Conservation (phyloP, 2,797 vertebrate species). For the Echeneis naucrates region DNA sequence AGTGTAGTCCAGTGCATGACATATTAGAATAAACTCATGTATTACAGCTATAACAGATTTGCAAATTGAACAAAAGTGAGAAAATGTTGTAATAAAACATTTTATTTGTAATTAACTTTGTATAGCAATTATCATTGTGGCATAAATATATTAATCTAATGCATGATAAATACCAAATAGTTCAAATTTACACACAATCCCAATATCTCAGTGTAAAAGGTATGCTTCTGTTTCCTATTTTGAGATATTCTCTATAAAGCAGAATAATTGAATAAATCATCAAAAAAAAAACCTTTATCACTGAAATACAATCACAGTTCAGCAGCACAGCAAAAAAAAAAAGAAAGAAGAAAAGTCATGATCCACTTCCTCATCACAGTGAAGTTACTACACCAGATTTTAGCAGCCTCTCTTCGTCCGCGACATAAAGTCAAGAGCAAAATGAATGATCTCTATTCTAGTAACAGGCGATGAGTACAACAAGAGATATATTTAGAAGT, state of each 20-base stretch:
- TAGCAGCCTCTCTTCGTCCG: neutral
- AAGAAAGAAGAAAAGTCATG: neutral
- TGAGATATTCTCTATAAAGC: constrained; percentile 2
- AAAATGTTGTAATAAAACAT: neutral
- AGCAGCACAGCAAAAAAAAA: neutral
- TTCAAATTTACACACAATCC: neutral
- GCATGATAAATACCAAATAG: constrained; percentile 11
- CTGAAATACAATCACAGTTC: neutral
- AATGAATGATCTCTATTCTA: neutral
- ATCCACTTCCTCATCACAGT: neutral
- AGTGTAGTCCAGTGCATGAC: neutral
- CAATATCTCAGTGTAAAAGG: neutral
- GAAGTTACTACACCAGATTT: neutral
- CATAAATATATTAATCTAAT: constrained; percentile 39
- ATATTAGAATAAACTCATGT: neutral
- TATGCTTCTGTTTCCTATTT: neutral
- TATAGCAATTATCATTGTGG: neutral
- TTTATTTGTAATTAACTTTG: constrained; percentile 21
- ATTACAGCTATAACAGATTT: neutral
- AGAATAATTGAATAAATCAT: constrained; percentile 8
- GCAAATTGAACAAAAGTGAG: neutral
- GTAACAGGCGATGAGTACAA: neutral
- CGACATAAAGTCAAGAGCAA: neutral
- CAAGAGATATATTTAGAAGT: neutral
- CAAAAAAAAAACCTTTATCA: constrained; percentile 19